Evolutionary conservation across 2,888 invertebrate species (phyloP).

Genomic region (Rhopalosiphum nymphaeae): DNA sequence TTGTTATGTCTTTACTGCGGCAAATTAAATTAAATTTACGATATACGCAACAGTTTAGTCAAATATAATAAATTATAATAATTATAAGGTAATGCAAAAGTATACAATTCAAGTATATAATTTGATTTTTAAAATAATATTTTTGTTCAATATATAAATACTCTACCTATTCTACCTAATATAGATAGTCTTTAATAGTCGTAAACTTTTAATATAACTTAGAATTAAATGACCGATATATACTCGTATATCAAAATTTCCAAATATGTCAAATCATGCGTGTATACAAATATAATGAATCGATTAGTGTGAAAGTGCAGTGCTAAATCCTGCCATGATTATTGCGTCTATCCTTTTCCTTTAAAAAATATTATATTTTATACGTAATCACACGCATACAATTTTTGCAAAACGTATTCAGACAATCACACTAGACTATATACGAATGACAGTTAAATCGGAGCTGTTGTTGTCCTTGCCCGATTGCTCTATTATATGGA

Average conservation of each 20-base stretch:
- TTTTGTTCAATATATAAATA: background rate
- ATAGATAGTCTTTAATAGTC: background rate
- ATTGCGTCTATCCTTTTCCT: background rate
- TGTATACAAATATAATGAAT: constrained; percentile 41
- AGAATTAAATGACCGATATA: background rate
- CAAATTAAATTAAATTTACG: background rate
- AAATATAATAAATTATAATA: background rate
- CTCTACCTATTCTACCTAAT: too few relatives aligned
- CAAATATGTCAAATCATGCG: background rate
- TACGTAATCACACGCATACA: background rate
- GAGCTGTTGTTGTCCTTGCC: constrained; percentile 44
- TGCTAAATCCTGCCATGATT: background rate
- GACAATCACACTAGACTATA: background rate
- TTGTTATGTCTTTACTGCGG: background rate
- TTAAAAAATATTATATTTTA: background rate
- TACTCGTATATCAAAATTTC: background rate
- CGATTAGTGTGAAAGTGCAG: background rate
- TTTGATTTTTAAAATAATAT: background rate
- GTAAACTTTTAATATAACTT: background rate
- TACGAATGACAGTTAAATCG: constrained; percentile 41
- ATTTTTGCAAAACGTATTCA: background rate
- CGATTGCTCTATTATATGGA: constrained; percentile 26
- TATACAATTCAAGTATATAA: background rate
- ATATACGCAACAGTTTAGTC: background rate
- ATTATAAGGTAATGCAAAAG: background rate